Conservation (phyloP, 2,888 invertebrate genomes). For the Leucania comma region DNA sequence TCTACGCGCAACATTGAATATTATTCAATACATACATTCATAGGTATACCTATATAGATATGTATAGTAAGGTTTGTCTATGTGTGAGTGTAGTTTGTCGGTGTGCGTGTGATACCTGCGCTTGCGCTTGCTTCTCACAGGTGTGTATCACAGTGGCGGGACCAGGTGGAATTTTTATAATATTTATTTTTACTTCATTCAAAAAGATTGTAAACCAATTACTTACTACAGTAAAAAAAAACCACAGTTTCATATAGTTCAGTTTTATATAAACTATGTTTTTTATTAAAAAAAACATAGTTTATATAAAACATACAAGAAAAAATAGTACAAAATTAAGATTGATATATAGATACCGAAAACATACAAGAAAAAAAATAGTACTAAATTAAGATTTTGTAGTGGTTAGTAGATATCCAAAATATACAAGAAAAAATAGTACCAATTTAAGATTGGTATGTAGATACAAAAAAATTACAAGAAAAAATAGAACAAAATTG, state of each 20-base stretch:
- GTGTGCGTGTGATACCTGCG: constrained; percentile 60
- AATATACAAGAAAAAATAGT: no score
- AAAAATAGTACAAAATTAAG: background rate
- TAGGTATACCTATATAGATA: constrained; percentile 10
- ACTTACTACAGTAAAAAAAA: background rate
- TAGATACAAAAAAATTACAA: no score
- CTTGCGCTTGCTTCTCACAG: constrained; percentile 53
- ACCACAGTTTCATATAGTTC: no score
- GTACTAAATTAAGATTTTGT: no score
- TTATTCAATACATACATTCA: constrained; percentile 3
- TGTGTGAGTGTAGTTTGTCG: constrained; percentile 4
- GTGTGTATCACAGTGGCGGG: constrained; percentile 38
- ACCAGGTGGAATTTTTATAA: constrained; percentile 22
- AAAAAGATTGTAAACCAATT: background rate
- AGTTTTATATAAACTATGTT: no score
- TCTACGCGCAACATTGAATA: constrained; percentile 44
- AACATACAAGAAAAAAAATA: no score
- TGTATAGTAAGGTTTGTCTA: background rate
- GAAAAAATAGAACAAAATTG: background rate
- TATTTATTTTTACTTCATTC: background rate
- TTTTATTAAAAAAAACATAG: no score
- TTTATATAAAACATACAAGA: background rate
- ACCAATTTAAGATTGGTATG: no score
- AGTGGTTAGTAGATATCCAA: no score
- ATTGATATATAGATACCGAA: no score